Percentiles rank a stretch among this genome's conserved stretches.
Evolutionary conservation across 2,888 invertebrate genomes (phyloP).

Genomic region (Synanthedon andrenaeformis): DNA sequence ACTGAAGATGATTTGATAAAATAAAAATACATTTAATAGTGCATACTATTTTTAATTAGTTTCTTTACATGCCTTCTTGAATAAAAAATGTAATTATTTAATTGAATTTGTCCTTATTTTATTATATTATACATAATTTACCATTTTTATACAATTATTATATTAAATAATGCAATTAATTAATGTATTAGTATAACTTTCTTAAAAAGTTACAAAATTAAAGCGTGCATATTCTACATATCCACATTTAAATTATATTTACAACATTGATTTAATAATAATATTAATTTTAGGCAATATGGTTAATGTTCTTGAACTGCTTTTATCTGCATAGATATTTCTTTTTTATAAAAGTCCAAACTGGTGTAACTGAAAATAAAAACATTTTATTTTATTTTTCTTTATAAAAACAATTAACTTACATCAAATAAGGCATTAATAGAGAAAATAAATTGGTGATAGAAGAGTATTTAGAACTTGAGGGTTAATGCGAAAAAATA

Average conservation of each 20-base stretch:
- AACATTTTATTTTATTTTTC: conserved; percentile 5
- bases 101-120: too few species aligned
- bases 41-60: background rate
- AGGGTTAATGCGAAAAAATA: too few species aligned
- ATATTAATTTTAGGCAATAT: too few species aligned
- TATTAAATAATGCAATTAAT: background rate
- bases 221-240: too few species aligned
- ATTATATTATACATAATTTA: background rate
- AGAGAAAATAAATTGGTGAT: too few species aligned
- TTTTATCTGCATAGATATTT: background rate
- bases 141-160: background rate
- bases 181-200: background rate
- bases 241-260: too few species aligned
- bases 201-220: background rate
- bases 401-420: too few species aligned
- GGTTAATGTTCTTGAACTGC: too few species aligned
- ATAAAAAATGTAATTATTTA: too few species aligned
- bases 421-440: too few species aligned
- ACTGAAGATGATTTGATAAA: conserved; percentile 9
- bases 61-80: conserved; percentile 3
- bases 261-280: too few species aligned
- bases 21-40: conserved; percentile 2
- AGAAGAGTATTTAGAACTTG: too few species aligned
- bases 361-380: conserved; percentile 67
- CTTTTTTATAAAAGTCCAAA: conserved; percentile 62